phyloP scores from a whole-genome alignment of 2,888 invertebrate genomes.

The Callyntrura sp. region DNA sequence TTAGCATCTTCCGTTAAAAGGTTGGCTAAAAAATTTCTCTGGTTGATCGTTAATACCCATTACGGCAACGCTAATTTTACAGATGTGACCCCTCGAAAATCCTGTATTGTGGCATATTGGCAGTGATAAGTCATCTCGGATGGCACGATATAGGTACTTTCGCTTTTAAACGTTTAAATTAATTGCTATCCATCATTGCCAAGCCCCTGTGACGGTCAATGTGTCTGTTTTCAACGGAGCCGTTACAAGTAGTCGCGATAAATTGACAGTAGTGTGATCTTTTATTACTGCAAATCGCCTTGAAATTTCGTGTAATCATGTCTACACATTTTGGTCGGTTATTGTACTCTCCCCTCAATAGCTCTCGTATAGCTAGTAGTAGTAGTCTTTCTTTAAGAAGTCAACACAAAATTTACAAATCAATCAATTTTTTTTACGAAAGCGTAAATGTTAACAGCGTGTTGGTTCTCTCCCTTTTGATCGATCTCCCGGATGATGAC shows the following conservation, averaged over 20 bases:
- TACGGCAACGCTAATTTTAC: too few species aligned
- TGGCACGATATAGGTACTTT: too few species aligned
- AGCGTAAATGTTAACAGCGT: conserved; percentile 5
- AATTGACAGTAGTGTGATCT: neutral
- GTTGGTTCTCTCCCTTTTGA: conserved; percentile 24
- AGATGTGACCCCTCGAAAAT: too few species aligned
- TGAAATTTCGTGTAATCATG: neutral
- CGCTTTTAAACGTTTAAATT: too few species aligned
- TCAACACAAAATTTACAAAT: neutral
- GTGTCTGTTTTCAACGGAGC: neutral
- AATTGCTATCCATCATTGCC: neutral
- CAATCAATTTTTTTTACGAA: conserved; percentile 41
- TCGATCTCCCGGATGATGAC: conserved; percentile 30
- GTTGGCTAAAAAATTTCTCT: too few species aligned
- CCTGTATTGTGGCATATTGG: too few species aligned
- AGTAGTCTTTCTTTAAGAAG: neutral
- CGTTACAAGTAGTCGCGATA: neutral
- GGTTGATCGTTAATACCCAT: too few species aligned
- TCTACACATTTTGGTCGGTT: conserved; percentile 19
- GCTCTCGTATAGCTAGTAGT: too few species aligned
- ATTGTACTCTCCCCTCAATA: too few species aligned
- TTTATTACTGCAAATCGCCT: neutral
- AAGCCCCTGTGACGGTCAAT: neutral
- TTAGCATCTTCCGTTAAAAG: too few species aligned
- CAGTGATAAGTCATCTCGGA: too few species aligned